These are phyloP conservation scores for Scaptomyza polygonia DNA, from an alignment of 2,888 invertebrate genomes.

Conservation along the genomic window DNA sequence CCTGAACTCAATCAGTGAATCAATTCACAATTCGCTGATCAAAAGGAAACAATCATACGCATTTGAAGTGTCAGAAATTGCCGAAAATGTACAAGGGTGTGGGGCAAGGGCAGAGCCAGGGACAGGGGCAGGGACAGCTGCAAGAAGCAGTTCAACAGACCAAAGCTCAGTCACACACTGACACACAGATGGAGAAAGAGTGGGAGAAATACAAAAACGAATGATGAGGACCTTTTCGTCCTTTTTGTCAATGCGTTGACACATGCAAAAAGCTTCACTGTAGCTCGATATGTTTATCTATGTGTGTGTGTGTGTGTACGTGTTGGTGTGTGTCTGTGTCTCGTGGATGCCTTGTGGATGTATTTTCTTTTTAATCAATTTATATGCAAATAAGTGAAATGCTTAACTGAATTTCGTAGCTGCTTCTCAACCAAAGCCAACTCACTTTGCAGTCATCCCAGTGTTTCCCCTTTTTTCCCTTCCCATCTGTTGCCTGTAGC, in stretches of 20 bases:
- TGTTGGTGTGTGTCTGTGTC: conserved; percentile 36
- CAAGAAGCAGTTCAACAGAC: conserved; percentile 13
- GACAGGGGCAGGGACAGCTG: conserved; percentile 1
- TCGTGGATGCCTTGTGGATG: conserved; percentile 47
- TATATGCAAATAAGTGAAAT: conserved; percentile 82
- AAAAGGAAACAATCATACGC: conserved; percentile 82
- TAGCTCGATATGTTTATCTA: conserved; percentile 14
- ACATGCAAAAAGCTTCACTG: conserved; percentile 57
- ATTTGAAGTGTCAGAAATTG: conserved; percentile 81
- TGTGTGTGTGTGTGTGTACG: conserved; percentile 32
- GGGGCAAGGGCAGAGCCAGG: neutral
- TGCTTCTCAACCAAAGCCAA: conserved; percentile 49
- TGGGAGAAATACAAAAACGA: conserved; percentile 8
- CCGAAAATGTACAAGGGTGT: conserved; percentile 35
- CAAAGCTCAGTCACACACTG: conserved; percentile 6
- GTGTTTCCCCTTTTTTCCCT: no score
- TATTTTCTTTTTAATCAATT: conserved; percentile 80
- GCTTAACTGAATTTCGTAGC: conserved; percentile 76
- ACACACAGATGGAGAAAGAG: neutral
- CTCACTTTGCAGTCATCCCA: neutral
- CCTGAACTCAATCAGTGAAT: conserved; percentile 81
- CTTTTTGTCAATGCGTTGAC: conserved; percentile 64
- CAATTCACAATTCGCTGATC: conserved; percentile 81
- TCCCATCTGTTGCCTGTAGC: conserved; percentile 25
- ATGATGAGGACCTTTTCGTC: conserved; percentile 61